Conservation (phyloP, 2,888 invertebrate genomes). For the Noctua fimbriata region DNA sequence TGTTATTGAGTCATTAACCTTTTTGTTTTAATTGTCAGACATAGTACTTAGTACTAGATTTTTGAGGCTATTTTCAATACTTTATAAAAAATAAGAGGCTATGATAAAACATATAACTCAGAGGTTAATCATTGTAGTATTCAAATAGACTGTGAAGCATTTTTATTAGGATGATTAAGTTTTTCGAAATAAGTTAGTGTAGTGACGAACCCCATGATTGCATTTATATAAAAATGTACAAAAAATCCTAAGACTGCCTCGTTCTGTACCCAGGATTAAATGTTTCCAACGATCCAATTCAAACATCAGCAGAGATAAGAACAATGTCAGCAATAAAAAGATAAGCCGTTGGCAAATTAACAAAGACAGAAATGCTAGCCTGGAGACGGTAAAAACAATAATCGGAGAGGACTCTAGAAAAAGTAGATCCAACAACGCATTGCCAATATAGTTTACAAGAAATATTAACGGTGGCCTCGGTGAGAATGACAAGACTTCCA, state of each 20-base stretch:
- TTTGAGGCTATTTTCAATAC: not conserved
- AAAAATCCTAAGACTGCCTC: conserved; percentile 43
- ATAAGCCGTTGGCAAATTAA: conserved; percentile 65
- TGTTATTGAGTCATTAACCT: not conserved
- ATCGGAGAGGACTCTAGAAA: conserved; percentile 66
- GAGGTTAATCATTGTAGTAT: not conserved
- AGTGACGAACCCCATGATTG: conserved; percentile 17
- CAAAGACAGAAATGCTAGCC: conserved; percentile 70
- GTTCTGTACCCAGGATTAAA: conserved; percentile 79
- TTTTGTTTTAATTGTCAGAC: not conserved
- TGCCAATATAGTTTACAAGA: conserved; percentile 1
- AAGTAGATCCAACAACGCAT: conserved; percentile 13
- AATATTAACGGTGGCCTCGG: not conserved
- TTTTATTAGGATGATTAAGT: conserved; percentile 4
- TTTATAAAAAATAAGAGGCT: not conserved
- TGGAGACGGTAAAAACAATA: conserved; percentile 76
- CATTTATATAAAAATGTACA: conserved; percentile 16
- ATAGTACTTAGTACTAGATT: not conserved
- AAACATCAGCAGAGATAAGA: conserved; percentile 66
- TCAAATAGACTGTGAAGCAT: conserved; percentile 6
- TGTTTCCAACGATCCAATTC: conserved; percentile 69
- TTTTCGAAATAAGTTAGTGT: conserved; percentile 7
- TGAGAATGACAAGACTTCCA: not conserved
- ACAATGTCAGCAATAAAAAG: conserved; percentile 61
- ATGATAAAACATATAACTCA: not conserved